phyloP scores from a whole-genome alignment of 2,797 vertebrate genomes.

The Chelon labrosus region DNA sequence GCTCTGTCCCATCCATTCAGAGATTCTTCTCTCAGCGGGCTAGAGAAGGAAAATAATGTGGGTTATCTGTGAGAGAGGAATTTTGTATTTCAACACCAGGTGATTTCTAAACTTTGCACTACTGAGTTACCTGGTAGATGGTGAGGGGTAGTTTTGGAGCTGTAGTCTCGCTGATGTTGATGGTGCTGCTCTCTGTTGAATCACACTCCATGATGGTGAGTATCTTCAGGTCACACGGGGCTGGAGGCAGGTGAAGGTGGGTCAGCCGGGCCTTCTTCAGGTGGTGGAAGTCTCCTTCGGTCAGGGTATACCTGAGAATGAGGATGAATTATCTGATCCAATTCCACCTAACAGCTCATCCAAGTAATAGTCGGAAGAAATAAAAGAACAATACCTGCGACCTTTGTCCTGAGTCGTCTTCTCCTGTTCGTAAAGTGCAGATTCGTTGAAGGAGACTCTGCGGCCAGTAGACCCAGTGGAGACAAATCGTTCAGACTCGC shows the following conservation, averaged over 20 bases:
- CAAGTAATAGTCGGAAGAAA: background rate
- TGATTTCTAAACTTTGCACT: background rate
- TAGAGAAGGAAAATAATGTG: constrained; percentile 60
- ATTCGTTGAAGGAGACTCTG: constrained; percentile 97
- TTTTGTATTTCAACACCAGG: background rate
- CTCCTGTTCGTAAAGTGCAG: constrained; percentile 92
- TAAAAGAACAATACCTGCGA: constrained; percentile 85
- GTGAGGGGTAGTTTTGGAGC: constrained; percentile 86
- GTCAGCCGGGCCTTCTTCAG: constrained; percentile 96
- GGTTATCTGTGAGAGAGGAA: background rate
- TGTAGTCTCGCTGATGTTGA: constrained; percentile 83
- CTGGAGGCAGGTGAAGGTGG: constrained; percentile 89
- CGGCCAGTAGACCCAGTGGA: constrained; percentile 89
- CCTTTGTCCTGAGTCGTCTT: constrained; percentile 92
- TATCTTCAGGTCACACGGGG: constrained; percentile 89
- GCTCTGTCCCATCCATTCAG: constrained; percentile 87
- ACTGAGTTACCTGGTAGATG: constrained; percentile 90
- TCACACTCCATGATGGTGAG: constrained; percentile 97
- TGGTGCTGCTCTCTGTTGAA: constrained; percentile 88
- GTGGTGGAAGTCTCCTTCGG: constrained; percentile 97
- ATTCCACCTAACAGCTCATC: background rate
- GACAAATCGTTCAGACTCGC: constrained; percentile 90
- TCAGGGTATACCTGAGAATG: constrained; percentile 92
- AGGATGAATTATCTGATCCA: background rate
- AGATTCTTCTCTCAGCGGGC: constrained; percentile 80